Conservation (phyloP, 2,888 invertebrate genomes). For the Spisula solida region DNA sequence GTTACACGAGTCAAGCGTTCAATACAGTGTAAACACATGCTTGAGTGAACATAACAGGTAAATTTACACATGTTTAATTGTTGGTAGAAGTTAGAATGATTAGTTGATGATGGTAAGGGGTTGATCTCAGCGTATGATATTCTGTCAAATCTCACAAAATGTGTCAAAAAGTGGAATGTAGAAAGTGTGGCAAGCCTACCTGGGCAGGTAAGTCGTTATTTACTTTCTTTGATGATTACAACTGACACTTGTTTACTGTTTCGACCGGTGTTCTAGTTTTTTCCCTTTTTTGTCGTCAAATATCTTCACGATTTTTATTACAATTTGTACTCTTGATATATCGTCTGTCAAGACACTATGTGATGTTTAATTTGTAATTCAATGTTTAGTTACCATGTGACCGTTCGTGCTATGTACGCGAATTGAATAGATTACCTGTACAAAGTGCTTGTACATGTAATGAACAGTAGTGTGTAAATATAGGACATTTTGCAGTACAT, state of each 20-base stretch:
- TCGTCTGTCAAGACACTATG: background rate
- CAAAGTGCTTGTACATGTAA: too few relatives aligned
- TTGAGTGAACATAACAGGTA: background rate
- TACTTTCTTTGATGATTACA: background rate
- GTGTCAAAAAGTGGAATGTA: slow-evolving; percentile 74
- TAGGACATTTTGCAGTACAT: background rate
- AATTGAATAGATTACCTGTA: too few relatives aligned
- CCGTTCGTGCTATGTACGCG: background rate
- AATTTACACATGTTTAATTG: background rate
- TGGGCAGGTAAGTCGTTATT: slow-evolving; percentile 71
- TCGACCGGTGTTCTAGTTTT: slow-evolving; percentile 11
- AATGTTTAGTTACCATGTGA: background rate
- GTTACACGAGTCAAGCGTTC: background rate
- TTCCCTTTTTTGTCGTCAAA: background rate
- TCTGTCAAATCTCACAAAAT: slow-evolving; percentile 51
- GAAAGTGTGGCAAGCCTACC: slow-evolving; percentile 72
- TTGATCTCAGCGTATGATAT: background rate
- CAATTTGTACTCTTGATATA: slow-evolving; percentile 15
- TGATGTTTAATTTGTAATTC: background rate
- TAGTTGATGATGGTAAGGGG: background rate
- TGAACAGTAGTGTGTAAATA: background rate
- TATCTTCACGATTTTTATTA: background rate
- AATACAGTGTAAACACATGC: background rate
- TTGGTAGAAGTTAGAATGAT: background rate
- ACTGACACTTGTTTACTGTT: background rate